Evolutionary conservation across 2,797 vertebrate species (phyloP), one percentile per base, ranked within the genome.

Genomic region (Clarias laeviceps): DNA sequence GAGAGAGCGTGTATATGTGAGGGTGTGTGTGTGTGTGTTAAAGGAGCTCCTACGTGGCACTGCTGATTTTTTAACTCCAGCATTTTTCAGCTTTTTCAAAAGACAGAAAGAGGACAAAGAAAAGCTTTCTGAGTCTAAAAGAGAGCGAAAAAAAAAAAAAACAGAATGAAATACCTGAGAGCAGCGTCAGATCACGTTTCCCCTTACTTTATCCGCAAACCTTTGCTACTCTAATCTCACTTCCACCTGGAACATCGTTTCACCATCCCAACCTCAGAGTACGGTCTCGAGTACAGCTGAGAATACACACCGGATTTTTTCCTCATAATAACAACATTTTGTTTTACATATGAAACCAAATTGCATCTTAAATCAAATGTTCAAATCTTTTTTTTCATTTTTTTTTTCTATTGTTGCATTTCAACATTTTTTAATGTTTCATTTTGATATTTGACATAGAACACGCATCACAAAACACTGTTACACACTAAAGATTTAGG

Each of bases 1-100:
- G 45, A 50, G 9, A 50, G 45, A 50, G 45, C 11, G 11, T 50
- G 45, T 14, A 2, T 45, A 11, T 54, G 45, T 50, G 45, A 12
- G 11, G 14, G 45, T 12, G 45, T 2, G 45, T 57, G 50, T 14
- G 50, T 76, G 50, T 24, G n/a, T 56, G 50, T 76, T 45, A 15
- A 15, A 45, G 62, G 45, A 82, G 62, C 65, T 69, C 27, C 18
- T 69, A 82, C 80, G 80, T 82, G 80, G 80, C 80, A 82, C 65
- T 66, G 80, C 57, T 79, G 77, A 17, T 79, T 40, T 34, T 79
- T 11, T n/a, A 8, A 79, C 77, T 37, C 74, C 34, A 78, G 56
- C 59, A 34, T 37, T 40, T 18, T 69, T 40, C 24, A 64, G 12
- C 3, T 54, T n/a, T 40, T n/a, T 34, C 54, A 77, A 34, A 62